Evolutionary conservation across 2,113 vertebrate species (phyloP), one percentile per base, ranked within the genome.

Genomic region (Silurus asotus): DNA sequence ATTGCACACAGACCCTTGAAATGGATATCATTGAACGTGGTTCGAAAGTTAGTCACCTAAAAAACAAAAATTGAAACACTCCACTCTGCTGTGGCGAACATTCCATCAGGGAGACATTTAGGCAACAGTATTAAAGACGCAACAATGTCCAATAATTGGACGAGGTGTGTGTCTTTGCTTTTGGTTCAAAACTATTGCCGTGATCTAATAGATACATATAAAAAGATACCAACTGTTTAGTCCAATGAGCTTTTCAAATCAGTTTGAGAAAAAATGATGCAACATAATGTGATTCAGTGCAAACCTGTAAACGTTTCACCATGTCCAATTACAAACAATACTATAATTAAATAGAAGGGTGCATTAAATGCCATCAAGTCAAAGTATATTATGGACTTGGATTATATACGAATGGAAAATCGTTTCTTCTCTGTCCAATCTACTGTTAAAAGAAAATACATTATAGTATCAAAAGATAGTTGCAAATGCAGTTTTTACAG

Each of bases 101-200:
- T 13, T 61, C 13, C 37, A 58, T 55, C 25, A 11, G 0, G 28
- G 51, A 56, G n/a, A 19, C 45, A 75, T 45, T 85, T 88, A 55
- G 23, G 45, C 87, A 82, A 83, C 83, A 20, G 61, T 75, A 88
- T 84, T 82, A 86, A 87, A 87, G 88, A 86, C 80, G 88, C 64
- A 51, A 45, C 14, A 79, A 37, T 75, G 48, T 53, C 11, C 20
- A 23, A 53, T 28, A 37, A 3, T 37, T 59, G 37, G 37, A 37
- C 37, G 37, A n/a, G 48, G 10, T 51, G 70, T 48, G 69, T 20
- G 5, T 17, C 13, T 69, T 14, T 23, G 8, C 19, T 74, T 74
- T 19, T 49, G 70, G 19, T 4, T 23, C 9, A 74, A 51, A 49
- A 74, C 49, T 11, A 51, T 9, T 51, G 48, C 70, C 49, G 19